Evolutionary conservation across 1,140 invertebrate genomes (phyloP), one percentile per base, ranked within the genome.

Genomic region (Pristionchus pacificus): DNA sequence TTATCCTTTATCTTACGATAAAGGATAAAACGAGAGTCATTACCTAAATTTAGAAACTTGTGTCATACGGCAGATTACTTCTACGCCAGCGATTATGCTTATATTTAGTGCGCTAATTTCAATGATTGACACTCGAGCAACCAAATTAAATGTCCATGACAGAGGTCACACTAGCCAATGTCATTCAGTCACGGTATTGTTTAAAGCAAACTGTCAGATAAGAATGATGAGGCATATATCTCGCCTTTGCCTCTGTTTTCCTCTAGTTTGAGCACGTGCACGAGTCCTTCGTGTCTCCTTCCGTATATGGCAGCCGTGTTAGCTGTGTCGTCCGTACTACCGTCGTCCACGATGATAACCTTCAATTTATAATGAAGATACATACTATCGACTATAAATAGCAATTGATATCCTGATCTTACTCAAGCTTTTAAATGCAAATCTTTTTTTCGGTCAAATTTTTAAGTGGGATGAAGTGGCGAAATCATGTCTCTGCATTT

Each of bases 311-410:
- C 27, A 60, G 80, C 82, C 28, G 78, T 60, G 57, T 80, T 72
- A n/a, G 77, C 33, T 6, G 81, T 83, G 13, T 66, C 57, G 60
- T 83, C 81, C 13, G 33, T 77, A 60, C 77, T 79, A 24, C 81
- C 81, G 68, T 83, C 81, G 57, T 83, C 81, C 31, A 84, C 80
- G 14, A 83, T 74, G 32, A 83, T 84, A 24, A 82, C 70, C 79
- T 70, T n/a, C 30, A 78, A 69, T 25, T 13, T 1, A 29, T 27
- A 57, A 25, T 38, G 1, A 10, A 27, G 6, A 75, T 57, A 29
- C 25, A n/a, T 2, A 76, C 28, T 61, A 65, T 24, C 55, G 68
- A 1, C 15, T 14, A 62, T 25, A 27, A 2, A 49, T 32, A n/a
- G n/a, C 19, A 79, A 77, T 68, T 82, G 81, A 67, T 79, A 82